Base-by-base conservation (phyloP, 2,113 vertebrate species). In the Embiotoca jacksoni region DNA sequence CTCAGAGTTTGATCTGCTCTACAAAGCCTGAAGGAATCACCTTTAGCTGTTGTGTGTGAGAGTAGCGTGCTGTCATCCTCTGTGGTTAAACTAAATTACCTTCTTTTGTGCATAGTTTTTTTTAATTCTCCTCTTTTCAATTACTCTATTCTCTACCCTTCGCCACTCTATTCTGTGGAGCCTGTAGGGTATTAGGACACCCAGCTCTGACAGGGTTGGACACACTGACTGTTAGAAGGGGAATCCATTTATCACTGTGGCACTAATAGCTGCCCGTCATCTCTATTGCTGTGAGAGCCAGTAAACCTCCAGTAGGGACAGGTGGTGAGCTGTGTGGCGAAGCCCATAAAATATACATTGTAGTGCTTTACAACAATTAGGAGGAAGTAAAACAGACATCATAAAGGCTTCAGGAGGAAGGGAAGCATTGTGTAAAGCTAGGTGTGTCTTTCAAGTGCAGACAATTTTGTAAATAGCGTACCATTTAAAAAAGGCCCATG, bases 201-300 rank as follows among this genome's bases (percentile, higher is more conserved):
- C 3, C 16, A 33, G 50, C 61, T 37, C 71, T 37, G 64, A 73
- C 62, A 65, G 55, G 11, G 47, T 60, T 79, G 52, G 63, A 64
- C 72, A 79, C 8, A 15, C 36, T 67, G 61, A 60, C 75, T 62
- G 39, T 75, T 72, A 11, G n/a, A 72, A 23, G 79, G 31, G 53
- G 33, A 69, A 73, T 73, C 61, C 52, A 80, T 88, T 84, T 49
- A 86, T 88, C 78, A 79, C n/a, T 16, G 49, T 65, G 53, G 36
- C 80, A 70, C 74, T 84, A 86, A 92, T 87, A 86, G 78, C 72
- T 50, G 66, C 79, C 69, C 47, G 81, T 91, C 73, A 90, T 80
- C 56, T 69, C 57, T 69, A 78, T 59, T 78, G 60, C 57, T 35
- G 44, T 76, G 72, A 67, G 64, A 86, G 80, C 31, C 59, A 50